Base-by-base conservation (phyloP, 2,797 vertebrate species). In the Ficedula albicollis region DNA sequence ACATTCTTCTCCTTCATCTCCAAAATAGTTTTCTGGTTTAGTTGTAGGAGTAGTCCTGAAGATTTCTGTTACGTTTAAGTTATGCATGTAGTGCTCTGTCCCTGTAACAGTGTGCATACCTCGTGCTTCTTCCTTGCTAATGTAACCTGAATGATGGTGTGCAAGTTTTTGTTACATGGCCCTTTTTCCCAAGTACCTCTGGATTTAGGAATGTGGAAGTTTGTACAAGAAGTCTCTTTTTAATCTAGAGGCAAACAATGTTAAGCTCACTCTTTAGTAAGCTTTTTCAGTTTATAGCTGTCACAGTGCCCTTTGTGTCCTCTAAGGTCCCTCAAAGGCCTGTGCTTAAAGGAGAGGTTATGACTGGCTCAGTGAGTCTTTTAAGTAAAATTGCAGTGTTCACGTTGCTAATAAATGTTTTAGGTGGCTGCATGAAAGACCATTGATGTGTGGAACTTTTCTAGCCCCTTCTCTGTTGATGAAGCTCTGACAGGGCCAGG, bases 81-180 rank as follows among this genome's bases (percentile, higher is more conserved):
- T 30, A 13, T 10, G 21, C 15, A 13, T 18, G 39, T n/a, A 12
- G 44, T 38, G 22, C 27, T 51, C 19, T 22, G 0, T 26, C 29
- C 39, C 22, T 66, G 2, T 55, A 43, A 10, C 11, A 15, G 19
- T 19, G 20, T 34, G 18, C 0, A 0, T 15, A 8, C 20, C 18
- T 43, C 12, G 0, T 29, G 9, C 12, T 38, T 5, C 62, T 41
- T 79, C 38, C 34, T 21, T 88, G 49, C 54, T 48, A 66, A 15
- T 1, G 1, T 13, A 21, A 32, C 41, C 25, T 1, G 8, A 54
- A 10, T 17, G 67, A 32, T 0, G 1, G 15, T 0, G 0, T 43
- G 25, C 34, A 63, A 30, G 2, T 1, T 67, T 84, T 72, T 82
- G 27, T 41, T 76, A 39, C 0, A 0, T 11, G 11, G 19, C 60